Evolutionary conservation across 2,113 vertebrate species (phyloP), one percentile per base, ranked within the genome.

Genomic region (Geothlypis trichas): DNA sequence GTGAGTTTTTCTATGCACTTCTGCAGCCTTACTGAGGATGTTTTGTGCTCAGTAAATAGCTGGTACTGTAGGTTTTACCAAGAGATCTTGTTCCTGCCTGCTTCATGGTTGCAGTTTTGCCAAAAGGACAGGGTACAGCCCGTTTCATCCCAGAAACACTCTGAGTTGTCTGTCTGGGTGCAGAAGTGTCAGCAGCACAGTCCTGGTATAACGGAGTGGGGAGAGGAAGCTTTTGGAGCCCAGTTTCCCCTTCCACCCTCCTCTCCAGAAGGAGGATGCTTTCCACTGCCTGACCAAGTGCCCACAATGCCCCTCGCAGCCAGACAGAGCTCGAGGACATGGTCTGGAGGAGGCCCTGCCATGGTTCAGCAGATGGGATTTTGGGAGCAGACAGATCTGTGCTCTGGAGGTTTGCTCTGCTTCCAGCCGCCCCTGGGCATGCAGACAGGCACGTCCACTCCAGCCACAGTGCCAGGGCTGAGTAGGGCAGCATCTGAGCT

Each of bases 311-410:
- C 26, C 35, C 79, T 87, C 15, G 0, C 44, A 68, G 77, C 61
- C 57, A 10, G 47, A 8, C 68, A 0, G 65, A 68, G 52, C 93
- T 84, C 8, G 52, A 57, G 66, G 90, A 61, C n/a, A 11, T 0
- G 1, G n/a, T 84, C 80, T 92, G 76, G 73, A 89, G 85, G 80
- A 84, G 92, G 62, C 54, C 84, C 74, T 16, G 5, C 37, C 31
- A 7, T 16, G 62, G 69, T n/a, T 78, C 52, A 69, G 16, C 92
- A 95, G 91, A 93, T 90, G 90, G 92, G 91, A 35, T 79, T 59
- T 95, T 9, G 90, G 75, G 72, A 93, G 75, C 78, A 93, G 94
- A 62, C 95, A 93, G 75, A 39, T 84, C 84, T 24, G 78, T 4
- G 4, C 41, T 3, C n/a, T 47, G 71, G 82, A 83, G 82, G 27